Base-by-base conservation (phyloP, 2,797 vertebrate genomes). In the Denticeps clupeoides region DNA sequence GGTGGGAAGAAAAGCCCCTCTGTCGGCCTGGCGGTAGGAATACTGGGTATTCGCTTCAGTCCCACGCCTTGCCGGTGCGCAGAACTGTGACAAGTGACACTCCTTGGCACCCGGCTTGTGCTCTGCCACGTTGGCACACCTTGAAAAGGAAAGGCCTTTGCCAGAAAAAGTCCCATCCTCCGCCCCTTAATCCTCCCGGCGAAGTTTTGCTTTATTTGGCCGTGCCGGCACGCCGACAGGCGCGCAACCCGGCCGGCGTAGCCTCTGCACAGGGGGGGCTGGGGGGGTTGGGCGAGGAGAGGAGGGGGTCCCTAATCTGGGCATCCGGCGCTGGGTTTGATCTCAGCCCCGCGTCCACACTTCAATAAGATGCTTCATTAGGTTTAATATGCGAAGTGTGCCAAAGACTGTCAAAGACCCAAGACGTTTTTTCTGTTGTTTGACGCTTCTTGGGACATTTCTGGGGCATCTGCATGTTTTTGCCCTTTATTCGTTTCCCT, bases 381-480 rank as follows among this genome's bases (percentile, higher is more conserved):
- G 72, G 26, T 76, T 72, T 70, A 75, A 75, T 70, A 78, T 68
- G 59, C 29, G 73, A 69, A 82, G 70, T 55, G 74, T 70, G 70
- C 62, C 67, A 76, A n/a, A 63, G 71, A 67, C 40, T 73, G 71
- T 70, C 64, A 72, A 66, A 60, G 56, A 60, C 62, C 67, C 49
- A n/a, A n/a, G n/a, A n/a, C n/a, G n/a, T 29, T 8, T 60, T 60
- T 67, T 56, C 47, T 26, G n/a, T 19, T 33, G 37, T 37, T 37
- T 19, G 37, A 33, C 37, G 33, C 33, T 37, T 41, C 53, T 35
- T 7, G 50, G 41, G 49, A 56, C 32, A 23, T 45, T 58, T 18
- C 19, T 15, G 31, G 47, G 47, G 56, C 47, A 37, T 33, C 19
- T 51, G 53, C 58, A 43, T 37, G 55, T 40, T 45, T 27, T 43